Evolutionary conservation across 2,113 vertebrate genomes (phyloP).

Genomic region (Martes martes): DNA sequence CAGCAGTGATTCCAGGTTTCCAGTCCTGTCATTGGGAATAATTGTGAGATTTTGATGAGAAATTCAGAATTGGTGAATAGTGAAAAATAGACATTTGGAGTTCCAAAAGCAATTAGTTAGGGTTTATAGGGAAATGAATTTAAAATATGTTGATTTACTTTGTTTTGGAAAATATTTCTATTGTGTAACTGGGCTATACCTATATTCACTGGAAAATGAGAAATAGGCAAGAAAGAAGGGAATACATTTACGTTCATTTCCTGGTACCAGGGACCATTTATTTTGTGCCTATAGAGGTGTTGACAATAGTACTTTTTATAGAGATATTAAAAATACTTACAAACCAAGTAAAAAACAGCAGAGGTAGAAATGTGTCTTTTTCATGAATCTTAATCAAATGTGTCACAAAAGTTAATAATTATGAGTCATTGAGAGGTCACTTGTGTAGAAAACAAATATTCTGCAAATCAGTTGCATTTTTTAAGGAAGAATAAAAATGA

Average conservation of each 20-base stretch:
- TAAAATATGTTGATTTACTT: not conserved
- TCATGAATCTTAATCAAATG: not conserved
- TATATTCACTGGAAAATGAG: constrained; percentile 6
- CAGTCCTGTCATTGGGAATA: not conserved
- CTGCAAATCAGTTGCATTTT: not conserved
- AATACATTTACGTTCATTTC: not conserved
- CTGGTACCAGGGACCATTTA: not conserved
- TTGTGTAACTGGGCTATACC: not conserved
- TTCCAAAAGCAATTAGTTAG: constrained; percentile 13
- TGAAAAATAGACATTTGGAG: not conserved
- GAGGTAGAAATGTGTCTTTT: not conserved
- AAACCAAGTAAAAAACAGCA: not conserved
- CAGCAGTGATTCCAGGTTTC: not conserved
- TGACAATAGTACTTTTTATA: not conserved
- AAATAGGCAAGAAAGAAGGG: constrained; percentile 4
- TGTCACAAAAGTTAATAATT: not conserved
- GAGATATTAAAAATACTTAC: not conserved
- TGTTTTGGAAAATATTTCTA: not conserved
- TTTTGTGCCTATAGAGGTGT: not conserved
- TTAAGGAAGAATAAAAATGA: not conserved
- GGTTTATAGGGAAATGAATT: not conserved
- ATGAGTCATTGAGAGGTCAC: not conserved
- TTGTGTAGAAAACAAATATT: not conserved
- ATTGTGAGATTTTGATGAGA: constrained; percentile 2
- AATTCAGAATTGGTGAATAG: not conserved